These are phyloP conservation scores for Sycophila texana DNA, from an alignment of 2,888 invertebrate genomes.

Conservation along the genomic window DNA sequence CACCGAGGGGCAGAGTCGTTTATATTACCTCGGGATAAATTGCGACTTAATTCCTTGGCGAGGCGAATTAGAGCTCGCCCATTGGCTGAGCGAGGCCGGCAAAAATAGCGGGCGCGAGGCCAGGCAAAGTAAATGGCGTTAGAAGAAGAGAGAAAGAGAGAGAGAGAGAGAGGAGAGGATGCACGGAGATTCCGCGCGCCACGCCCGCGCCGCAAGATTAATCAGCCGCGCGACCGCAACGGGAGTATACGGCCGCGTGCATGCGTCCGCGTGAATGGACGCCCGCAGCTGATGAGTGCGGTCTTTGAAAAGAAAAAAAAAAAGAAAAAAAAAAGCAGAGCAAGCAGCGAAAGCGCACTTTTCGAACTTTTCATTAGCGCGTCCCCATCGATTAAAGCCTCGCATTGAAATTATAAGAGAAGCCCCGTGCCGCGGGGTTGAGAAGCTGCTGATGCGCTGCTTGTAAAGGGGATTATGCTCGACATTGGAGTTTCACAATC, in stretches of 20 bases:
- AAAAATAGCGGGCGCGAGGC: slow-evolving; percentile 50
- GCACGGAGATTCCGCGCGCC: slow-evolving; percentile 51
- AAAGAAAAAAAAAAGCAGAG: background rate
- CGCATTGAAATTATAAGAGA: no score
- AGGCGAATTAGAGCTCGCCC: slow-evolving; percentile 46
- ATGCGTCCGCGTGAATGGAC: slow-evolving; percentile 11
- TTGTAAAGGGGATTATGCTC: no score
- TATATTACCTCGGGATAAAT: slow-evolving; percentile 40
- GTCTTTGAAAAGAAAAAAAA: background rate
- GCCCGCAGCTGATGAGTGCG: background rate
- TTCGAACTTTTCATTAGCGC: no score
- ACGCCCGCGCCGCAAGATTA: slow-evolving; percentile 62
- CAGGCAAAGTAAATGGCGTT: slow-evolving; percentile 49
- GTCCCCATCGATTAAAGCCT: no score
- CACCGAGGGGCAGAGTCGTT: slow-evolving; percentile 11
- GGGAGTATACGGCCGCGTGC: slow-evolving; percentile 57
- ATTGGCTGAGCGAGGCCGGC: slow-evolving; percentile 36
- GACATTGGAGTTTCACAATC: no score
- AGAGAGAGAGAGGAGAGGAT: slow-evolving; percentile 25
- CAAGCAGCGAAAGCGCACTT: no score
- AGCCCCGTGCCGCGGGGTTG: no score
- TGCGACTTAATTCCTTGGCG: slow-evolving; percentile 50
- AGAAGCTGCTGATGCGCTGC: no score
- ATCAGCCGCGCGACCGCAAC: slow-evolving; percentile 63
- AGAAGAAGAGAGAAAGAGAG: slow-evolving; percentile 21